Evolutionary conservation across 2,797 vertebrate species (phyloP).

Genomic region (Danio jaintianensis): DNA sequence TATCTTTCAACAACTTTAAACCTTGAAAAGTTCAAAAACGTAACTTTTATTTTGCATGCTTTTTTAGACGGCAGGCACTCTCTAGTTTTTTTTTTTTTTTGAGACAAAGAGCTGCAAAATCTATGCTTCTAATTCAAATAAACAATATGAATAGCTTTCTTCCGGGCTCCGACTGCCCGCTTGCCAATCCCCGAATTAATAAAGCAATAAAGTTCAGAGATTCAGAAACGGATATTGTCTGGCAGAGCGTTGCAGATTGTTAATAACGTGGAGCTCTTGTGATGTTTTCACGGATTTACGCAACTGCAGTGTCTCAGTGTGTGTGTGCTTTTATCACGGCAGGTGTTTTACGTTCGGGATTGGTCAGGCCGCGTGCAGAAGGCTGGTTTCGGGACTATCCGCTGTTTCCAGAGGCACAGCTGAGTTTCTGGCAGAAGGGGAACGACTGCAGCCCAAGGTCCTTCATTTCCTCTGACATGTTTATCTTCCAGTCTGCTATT

Average conservation of each 20-base stretch:
- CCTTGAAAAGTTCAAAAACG: too few species aligned
- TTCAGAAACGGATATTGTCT: conserved; percentile 7
- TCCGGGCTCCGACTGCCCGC: not conserved
- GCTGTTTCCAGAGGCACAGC: conserved; percentile 87
- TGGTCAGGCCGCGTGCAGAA: conserved; percentile 85
- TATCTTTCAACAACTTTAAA: too few species aligned
- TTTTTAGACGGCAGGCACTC: not conserved
- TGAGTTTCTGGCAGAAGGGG: conserved; percentile 88
- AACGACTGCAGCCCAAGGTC: conserved; percentile 94
- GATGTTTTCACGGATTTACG: conserved; percentile 31
- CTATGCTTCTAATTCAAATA: not conserved
- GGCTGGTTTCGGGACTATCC: conserved; percentile 87
- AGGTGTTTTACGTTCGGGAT: conserved; percentile 95
- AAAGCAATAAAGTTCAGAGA: not conserved
- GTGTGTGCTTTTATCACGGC: conserved; percentile 32
- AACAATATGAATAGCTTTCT: conserved; percentile 29
- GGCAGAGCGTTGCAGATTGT: not conserved
- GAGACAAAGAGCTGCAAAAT: not conserved
- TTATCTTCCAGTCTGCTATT: conserved; percentile 63
- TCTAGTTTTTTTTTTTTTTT: not conserved
- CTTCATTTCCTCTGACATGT: conserved; percentile 62
- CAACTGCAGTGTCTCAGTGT: conserved; percentile 24
- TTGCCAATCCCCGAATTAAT: conserved; percentile 35
- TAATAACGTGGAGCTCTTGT: conserved; percentile 14
- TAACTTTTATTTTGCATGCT: not conserved